Percentiles rank a stretch among this genome's conserved stretches.
Evolutionary conservation across 2,888 invertebrate genomes (phyloP).

Genomic region (Drosophila paranaensis): DNA sequence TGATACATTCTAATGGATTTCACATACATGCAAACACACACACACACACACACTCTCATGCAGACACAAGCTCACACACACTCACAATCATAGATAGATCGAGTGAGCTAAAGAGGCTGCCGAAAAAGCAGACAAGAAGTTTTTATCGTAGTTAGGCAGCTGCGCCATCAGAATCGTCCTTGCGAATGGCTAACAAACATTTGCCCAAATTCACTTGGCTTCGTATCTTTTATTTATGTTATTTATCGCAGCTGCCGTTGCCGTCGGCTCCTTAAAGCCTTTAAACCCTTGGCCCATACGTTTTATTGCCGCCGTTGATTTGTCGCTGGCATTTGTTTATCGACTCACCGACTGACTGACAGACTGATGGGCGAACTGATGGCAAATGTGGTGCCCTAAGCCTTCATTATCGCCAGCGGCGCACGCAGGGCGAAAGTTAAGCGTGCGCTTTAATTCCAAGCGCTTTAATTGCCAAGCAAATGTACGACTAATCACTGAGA

Average conservation of each 20-base stretch:
- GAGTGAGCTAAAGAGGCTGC: conserved; percentile 26
- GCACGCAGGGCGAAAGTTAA: conserved; percentile 67
- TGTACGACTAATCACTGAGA: conserved; percentile 66
- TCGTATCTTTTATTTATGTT: conserved; percentile 76
- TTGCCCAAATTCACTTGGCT: conserved; percentile 65
- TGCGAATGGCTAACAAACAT: conserved; percentile 65
- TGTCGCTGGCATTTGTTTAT: conserved; percentile 63
- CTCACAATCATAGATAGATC: not conserved
- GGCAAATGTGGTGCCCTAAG: conserved; percentile 35
- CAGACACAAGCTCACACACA: conserved; percentile 8
- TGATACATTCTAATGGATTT: conserved; percentile 81
- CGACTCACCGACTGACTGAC: conserved; percentile 20
- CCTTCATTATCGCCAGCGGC: conserved; percentile 60
- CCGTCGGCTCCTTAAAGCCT: conserved; percentile 63
- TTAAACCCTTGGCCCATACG: conserved; percentile 52
- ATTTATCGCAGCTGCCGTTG: conserved; percentile 67
- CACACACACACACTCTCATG: not conserved
- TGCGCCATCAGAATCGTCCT: conserved; percentile 66
- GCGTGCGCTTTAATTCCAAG: conserved; percentile 67
- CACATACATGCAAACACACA: conserved; percentile 38
- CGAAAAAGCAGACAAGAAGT: conserved; percentile 53
- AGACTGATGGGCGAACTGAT: conserved; percentile 11
- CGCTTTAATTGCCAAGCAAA: conserved; percentile 75
- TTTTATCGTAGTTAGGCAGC: conserved; percentile 76
- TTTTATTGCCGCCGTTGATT: conserved; percentile 37